These are phyloP conservation scores for Columbina picui DNA, from an alignment of 2,113 vertebrate genomes.

Conservation along the genomic window DNA sequence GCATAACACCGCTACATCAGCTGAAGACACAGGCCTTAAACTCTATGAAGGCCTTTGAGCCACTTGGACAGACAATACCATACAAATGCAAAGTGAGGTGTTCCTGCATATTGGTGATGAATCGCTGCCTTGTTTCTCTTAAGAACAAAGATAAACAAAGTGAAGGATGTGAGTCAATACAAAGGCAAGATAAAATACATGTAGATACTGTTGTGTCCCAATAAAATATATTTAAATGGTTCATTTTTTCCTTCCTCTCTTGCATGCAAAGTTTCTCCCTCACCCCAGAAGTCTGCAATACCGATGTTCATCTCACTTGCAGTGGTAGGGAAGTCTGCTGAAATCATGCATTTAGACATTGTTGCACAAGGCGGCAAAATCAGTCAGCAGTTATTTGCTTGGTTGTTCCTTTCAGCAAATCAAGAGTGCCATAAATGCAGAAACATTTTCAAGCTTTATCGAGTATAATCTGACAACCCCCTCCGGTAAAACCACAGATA, in stretches of 20 bases:
- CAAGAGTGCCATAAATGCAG: conserved; percentile 33
- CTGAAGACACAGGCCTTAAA: background rate
- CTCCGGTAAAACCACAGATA: conserved; percentile 56
- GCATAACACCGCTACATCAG: background rate
- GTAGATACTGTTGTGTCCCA: background rate
- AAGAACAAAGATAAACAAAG: conserved; percentile 19
- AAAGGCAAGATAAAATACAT: background rate
- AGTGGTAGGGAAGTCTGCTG: background rate
- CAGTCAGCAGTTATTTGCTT: conserved; percentile 54
- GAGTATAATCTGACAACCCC: conserved; percentile 51
- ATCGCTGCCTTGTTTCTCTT: conserved; percentile 6
- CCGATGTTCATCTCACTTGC: background rate
- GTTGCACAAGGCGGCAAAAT: conserved; percentile 17
- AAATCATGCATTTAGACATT: background rate
- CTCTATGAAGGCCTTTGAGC: background rate
- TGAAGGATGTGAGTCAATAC: background rate
- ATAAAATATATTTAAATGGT: background rate
- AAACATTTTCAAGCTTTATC: conserved; percentile 62
- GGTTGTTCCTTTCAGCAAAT: conserved; percentile 47
- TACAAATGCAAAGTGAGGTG: conserved; percentile 25
- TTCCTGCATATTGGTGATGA: background rate
- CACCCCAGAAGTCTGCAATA: background rate
- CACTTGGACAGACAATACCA: background rate
- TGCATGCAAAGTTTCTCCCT: background rate
- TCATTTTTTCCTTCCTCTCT: background rate